Evolutionary conservation across 2,888 invertebrate species (phyloP).

Genomic region (Sinopyrophorus schimmeli): DNA sequence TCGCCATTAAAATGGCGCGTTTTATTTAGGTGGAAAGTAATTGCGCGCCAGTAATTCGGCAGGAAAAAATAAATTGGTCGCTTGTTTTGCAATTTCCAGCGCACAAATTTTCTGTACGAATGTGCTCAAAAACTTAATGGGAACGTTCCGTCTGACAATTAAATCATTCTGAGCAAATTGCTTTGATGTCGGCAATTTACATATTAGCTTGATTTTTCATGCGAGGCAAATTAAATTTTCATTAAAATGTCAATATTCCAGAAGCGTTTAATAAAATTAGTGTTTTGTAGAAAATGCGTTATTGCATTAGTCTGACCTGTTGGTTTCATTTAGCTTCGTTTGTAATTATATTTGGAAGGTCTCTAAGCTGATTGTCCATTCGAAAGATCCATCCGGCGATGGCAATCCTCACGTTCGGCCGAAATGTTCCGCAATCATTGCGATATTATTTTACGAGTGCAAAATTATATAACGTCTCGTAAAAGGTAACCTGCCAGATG

Average conservation of each 20-base stretch:
- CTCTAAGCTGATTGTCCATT: constrained; percentile 21
- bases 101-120: constrained; percentile 22
- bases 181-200: constrained; percentile 35
- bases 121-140: constrained; percentile 26
- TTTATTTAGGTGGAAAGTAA: no score
- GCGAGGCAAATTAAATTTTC: constrained; percentile 52
- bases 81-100: constrained; percentile 7
- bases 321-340: constrained; percentile 43
- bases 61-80: no score
- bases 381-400: neutral
- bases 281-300: constrained; percentile 46
- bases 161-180: constrained; percentile 36
- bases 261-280: constrained; percentile 52
- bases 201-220: constrained; percentile 48
- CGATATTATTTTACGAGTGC: constrained; percentile 43
- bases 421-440: constrained; percentile 42
- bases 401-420: constrained; percentile 39
- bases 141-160: constrained; percentile 34
- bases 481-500: constrained; percentile 39
- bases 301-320: constrained; percentile 44
- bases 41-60: no score
- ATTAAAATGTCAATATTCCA: constrained; percentile 53
- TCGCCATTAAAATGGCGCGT: no score
- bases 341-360: constrained; percentile 46
- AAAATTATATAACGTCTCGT: constrained; percentile 39